Conservation (phyloP, 2,797 vertebrate species). For the Miichthys miiuy region DNA sequence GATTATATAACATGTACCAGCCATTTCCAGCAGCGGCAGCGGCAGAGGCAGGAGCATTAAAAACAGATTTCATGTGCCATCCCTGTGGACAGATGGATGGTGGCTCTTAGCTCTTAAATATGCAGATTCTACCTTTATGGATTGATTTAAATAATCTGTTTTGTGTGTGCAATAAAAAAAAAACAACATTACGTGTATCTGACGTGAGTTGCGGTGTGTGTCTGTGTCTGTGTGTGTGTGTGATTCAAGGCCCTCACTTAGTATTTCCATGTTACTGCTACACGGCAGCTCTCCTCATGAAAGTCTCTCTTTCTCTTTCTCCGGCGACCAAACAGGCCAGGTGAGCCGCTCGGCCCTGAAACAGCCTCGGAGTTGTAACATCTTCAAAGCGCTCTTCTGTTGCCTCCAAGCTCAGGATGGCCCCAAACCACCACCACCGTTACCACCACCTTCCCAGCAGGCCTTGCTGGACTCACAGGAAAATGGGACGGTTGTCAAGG, state of each 20-base stretch:
- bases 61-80: constrained; percentile 82
- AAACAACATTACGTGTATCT: background rate
- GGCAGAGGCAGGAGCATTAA: constrained; percentile 77
- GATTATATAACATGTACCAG: constrained; percentile 87
- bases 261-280: constrained; percentile 16
- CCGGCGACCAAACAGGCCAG: constrained; percentile 81
- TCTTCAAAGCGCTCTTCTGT: constrained; percentile 93
- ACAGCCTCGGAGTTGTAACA: constrained; percentile 91
- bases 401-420: constrained; percentile 91
- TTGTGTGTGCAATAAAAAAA: background rate
- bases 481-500: constrained; percentile 90
- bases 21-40: constrained; percentile 79
- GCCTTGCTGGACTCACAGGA: constrained; percentile 88
- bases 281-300: constrained; percentile 30
- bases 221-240: constrained; percentile 8
- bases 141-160: background rate
- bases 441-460: constrained; percentile 84
- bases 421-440: constrained; percentile 77
- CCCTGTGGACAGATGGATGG: constrained; percentile 62
- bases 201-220: constrained; percentile 16
- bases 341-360: constrained; percentile 89
- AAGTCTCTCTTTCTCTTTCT: constrained; percentile 25
- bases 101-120: constrained; percentile 5
- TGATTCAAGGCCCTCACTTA: constrained; percentile 12
- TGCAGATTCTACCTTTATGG: constrained; percentile 1